A percentile compares a stretch with the other conserved stretches of the same genome.
phyloP scores from a whole-genome alignment of 2,113 vertebrate genomes.

The Hymenochirus boettgeri region DNA sequence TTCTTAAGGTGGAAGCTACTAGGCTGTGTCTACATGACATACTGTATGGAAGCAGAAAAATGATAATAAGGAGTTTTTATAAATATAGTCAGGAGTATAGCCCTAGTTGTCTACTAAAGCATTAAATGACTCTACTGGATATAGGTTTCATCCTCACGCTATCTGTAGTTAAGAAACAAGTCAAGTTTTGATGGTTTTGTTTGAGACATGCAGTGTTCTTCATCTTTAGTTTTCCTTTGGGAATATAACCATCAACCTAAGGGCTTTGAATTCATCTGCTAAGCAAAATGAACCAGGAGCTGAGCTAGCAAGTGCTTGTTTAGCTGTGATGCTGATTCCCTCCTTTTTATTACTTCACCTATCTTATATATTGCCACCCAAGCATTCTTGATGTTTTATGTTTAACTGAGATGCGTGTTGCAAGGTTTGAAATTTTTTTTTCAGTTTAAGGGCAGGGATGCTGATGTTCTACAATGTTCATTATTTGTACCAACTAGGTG shows the following conservation, averaged over 20 bases:
- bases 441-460: neutral
- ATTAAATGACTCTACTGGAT: no score
- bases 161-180: slow-evolving; percentile 33
- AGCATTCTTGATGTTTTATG: slow-evolving; percentile 39
- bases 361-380: slow-evolving; percentile 32
- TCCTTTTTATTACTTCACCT: slow-evolving; percentile 37
- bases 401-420: slow-evolving; percentile 13
- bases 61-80: no score
- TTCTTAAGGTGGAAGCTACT: no score
- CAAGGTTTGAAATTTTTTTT: neutral
- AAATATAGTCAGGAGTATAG: no score
- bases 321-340: slow-evolving; percentile 30
- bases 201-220: slow-evolving; percentile 24
- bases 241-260: slow-evolving; percentile 43
- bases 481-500: no score
- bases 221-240: slow-evolving; percentile 26
- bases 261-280: slow-evolving; percentile 35
- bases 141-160: slow-evolving; percentile 23
- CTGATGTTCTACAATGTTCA: slow-evolving; percentile 5
- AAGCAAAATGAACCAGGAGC: slow-evolving; percentile 39
- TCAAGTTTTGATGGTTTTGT: slow-evolving; percentile 16
- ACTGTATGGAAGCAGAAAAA: no score
- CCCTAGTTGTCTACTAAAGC: no score
- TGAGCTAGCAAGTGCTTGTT: slow-evolving; percentile 30
- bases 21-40: no score